These are phyloP conservation scores for Diploptera punctata DNA, from an alignment of 2,888 invertebrate genomes.

Conservation along the genomic window DNA sequence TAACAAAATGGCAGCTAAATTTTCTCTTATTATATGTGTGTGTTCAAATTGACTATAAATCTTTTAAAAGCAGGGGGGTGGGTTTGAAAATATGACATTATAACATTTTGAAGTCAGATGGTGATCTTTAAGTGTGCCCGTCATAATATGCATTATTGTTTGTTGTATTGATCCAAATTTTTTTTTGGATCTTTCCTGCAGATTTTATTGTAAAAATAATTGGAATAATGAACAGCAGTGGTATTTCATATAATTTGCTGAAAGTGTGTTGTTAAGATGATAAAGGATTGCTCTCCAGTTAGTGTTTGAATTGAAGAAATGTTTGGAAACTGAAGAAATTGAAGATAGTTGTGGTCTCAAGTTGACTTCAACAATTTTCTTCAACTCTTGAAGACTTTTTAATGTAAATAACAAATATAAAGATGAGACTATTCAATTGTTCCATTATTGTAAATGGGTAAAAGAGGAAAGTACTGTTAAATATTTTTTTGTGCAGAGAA, in stretches of 20 bases:
- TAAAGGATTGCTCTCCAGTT: not conserved
- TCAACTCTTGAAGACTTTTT: not conserved
- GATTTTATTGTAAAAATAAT: conserved; percentile 10
- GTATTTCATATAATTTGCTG: not conserved
- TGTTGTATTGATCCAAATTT: not conserved
- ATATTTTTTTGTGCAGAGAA: conserved; percentile 3
- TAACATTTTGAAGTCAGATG: not conserved
- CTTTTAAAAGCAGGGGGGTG: not conserved
- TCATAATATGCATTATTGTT: not conserved
- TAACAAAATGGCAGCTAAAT: not conserved
- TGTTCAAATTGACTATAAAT: not conserved
- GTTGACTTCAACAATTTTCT: not conserved
- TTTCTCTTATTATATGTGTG: conserved; percentile 1
- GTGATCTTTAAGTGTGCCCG: not conserved
- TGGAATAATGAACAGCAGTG: not conserved
- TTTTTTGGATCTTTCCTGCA: not conserved
- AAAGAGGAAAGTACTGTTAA: not conserved
- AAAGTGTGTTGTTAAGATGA: not conserved
- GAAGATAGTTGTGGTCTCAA: not conserved
- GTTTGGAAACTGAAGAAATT: not conserved
- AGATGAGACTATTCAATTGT: not conserved
- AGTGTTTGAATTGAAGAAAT: not conserved
- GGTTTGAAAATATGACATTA: no score
- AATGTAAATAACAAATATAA: not conserved
- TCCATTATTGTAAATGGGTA: not conserved